Base-by-base conservation (phyloP, 2,797 vertebrate genomes). In the Myotis vivesi region DNA sequence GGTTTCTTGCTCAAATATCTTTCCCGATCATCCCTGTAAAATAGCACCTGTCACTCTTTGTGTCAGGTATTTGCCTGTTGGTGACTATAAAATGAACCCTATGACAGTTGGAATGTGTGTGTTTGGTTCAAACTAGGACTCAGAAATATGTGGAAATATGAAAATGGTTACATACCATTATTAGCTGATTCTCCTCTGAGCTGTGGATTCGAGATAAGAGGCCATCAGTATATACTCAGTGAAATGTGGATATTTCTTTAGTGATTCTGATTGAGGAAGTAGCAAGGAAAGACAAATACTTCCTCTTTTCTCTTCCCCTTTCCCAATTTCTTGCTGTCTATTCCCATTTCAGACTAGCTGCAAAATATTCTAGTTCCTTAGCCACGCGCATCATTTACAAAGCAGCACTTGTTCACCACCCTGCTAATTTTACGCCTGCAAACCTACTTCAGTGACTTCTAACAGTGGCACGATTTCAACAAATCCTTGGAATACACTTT, bases 361-460 rank as follows among this genome's bases (percentile, higher is more conserved):
- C 38, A 92, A 91, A 22, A 71, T 3, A 73, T n/a, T 84, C 68
- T 75, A 30, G 16, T 93, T 55, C 59, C 22, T 62, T 86, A 90
- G 82, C 66, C 51, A 33, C 3, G 41, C 64, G 90, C 93, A 87
- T 62, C 19, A 49, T 82, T 77, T 19, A 23, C 36, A 55, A 81
- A 93, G 82, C 90, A 25, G 25, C 20, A 19, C 68, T 92, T 59
- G 16, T 59, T 76, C 80, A 55, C 36, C 38, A 13, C 23, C 10
- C 44, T 90, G 84, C 36, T 96, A 62, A 95, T 96, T 96, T 96
- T 41, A 49, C 4, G 92, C 23, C 95, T 95, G 72, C 90, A 85
- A 93, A 93, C 10, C 5, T 95, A 57, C 95, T 98, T 97, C 93
- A 97, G 97, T 36, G 92, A 93, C 96, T 94, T 81, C 17, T 46